Percentiles rank a stretch among this genome's conserved stretches.
Conservation (phyloP, 1,140 invertebrate genomes). For the Drosophila virilis region DNA sequence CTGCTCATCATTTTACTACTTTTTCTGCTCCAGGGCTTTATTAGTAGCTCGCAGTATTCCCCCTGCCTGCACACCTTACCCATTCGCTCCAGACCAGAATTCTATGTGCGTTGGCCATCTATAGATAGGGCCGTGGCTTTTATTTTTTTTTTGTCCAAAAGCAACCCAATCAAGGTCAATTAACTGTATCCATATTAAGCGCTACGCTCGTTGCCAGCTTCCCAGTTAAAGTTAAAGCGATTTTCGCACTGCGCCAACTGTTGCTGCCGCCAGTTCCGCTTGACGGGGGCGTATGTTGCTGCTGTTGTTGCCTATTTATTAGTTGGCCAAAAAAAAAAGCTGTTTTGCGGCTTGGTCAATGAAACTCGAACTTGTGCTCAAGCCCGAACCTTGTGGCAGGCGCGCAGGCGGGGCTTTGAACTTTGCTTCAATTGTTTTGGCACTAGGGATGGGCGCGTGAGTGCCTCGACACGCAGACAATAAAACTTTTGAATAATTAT, state of each 20-base stretch:
- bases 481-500: conserved; percentile 10
- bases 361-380: conserved; percentile 58
- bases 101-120: neutral
- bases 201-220: conserved; percentile 35
- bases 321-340: conserved; percentile 63
- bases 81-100: neutral
- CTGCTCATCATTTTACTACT: neutral
- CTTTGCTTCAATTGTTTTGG: conserved; percentile 43
- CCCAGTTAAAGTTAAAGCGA: conserved; percentile 47
- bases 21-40: neutral
- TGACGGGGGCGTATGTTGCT: conserved; percentile 61
- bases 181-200: conserved; percentile 83
- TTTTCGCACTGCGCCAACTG: conserved; percentile 62
- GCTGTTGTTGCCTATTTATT: conserved; percentile 44
- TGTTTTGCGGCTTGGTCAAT: conserved; percentile 63
- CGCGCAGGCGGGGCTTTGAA: conserved; percentile 65
- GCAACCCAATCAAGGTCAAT: conserved; percentile 84
- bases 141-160: conserved; percentile 52
- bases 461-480: neutral
- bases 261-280: conserved; percentile 64
- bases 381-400: conserved; percentile 32
- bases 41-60: neutral
- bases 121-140: conserved; percentile 10
- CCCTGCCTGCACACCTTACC: neutral
- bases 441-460: conserved; percentile 48